phyloP scores from a whole-genome alignment of 2,797 vertebrate species.

The Monodelphis domestica region DNA sequence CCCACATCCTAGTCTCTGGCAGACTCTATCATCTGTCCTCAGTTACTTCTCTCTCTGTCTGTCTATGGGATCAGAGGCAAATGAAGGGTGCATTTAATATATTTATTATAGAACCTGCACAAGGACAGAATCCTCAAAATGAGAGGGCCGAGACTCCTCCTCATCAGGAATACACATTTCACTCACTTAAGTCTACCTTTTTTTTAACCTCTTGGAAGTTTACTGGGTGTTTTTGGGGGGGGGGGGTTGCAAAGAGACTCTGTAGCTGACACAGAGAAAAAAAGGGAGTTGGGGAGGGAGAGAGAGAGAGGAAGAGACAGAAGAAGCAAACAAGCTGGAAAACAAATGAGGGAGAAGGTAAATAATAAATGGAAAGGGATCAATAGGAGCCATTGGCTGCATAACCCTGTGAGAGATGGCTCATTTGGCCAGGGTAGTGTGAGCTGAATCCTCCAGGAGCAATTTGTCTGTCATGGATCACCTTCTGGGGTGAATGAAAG shows the following conservation, averaged over 20 bases:
- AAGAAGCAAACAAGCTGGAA: not conserved
- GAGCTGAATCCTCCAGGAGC: not conserved
- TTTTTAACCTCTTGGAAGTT: not conserved
- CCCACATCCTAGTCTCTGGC: not conserved
- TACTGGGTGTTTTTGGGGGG: not conserved
- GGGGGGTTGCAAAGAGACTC: not conserved
- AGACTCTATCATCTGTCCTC: not conserved
- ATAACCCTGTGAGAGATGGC: not conserved
- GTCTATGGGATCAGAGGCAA: not conserved
- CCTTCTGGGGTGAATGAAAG: not conserved
- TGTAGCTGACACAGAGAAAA: not conserved
- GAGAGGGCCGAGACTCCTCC: not conserved
- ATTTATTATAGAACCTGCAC: not conserved
- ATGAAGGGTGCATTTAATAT: not conserved
- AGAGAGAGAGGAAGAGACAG: not conserved
- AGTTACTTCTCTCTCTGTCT: not conserved
- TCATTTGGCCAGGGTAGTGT: conserved; percentile 1
- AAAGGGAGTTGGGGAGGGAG: not conserved
- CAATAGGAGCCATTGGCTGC: conserved; percentile 7
- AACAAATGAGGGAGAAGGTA: conserved; percentile 16
- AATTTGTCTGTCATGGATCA: not conserved
- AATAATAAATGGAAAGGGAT: conserved; percentile 26
- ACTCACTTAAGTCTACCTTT: not conserved
- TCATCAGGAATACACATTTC: not conserved
- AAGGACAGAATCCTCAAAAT: not conserved